A percentile compares a stretch with the other conserved stretches of the same genome.
Conservation (phyloP, 2,797 vertebrate genomes). For the Mormyrus proboscirostris region DNA sequence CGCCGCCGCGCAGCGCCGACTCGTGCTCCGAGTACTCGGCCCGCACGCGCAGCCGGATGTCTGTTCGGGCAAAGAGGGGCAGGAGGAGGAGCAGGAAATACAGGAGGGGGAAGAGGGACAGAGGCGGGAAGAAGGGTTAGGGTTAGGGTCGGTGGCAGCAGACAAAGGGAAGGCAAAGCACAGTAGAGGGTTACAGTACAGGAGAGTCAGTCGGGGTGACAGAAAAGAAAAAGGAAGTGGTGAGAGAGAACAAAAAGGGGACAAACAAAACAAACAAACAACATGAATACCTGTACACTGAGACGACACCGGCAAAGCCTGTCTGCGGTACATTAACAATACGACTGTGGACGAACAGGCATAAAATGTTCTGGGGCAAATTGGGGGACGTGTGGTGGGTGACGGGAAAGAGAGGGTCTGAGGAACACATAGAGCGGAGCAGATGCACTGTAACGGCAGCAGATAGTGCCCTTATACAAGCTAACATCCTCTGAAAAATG, state of each 20-base stretch:
- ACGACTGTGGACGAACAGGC: not conserved
- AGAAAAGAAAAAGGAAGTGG: not conserved
- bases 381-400: not conserved
- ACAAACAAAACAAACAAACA: not conserved
- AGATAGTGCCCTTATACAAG: not conserved
- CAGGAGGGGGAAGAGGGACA: slow-evolving; percentile 18
- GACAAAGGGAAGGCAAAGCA: not conserved
- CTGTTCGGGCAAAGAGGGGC: slow-evolving; percentile 50
- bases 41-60: slow-evolving; percentile 79
- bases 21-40: slow-evolving; percentile 84
- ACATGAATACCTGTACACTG: not conserved
- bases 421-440: not conserved
- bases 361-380: not conserved
- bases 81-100: slow-evolving; percentile 25
- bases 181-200: not conserved
- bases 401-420: not conserved
- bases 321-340: not conserved
- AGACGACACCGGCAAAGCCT: not conserved
- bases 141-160: not conserved
- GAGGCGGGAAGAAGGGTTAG: slow-evolving; percentile 18
- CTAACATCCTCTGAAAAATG: not conserved
- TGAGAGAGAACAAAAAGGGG: not conserved
- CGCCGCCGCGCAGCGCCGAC: slow-evolving; percentile 69
- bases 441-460: not conserved
- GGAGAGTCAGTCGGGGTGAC: not conserved